Evolutionary conservation across 1,140 invertebrate genomes (phyloP), one percentile per base, ranked within the genome.

Genomic region (Tyrophagus putrescentiae): DNA sequence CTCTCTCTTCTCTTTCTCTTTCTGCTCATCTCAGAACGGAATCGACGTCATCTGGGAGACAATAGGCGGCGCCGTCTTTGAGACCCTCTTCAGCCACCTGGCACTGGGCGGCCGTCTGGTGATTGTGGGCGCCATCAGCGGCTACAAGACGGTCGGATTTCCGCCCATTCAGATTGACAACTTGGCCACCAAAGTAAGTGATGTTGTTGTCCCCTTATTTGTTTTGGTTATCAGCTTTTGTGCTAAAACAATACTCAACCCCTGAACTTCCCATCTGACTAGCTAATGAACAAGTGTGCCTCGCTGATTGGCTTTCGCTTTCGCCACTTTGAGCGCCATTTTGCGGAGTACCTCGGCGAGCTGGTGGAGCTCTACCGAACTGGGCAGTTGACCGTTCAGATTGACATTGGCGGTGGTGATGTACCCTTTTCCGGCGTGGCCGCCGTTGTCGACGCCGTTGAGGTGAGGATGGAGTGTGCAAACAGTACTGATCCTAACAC

Each of bases 1-100:
- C 4, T 5, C 23, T 21, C 6, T 7, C 23, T 25, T 18, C 39
- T 54, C 27, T 34, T 31, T 31, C 1, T 27, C 21, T 29, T 18
- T 31, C 21, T 18, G 13, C 27, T 33, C 1, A 18, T 33, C 64
- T 28, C 61, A 73, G 72, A 66, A 68, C 54, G 73, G 73, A n/a
- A 62, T 74, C 4, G 70, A 74, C 67, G 70, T 73, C 39, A 66
- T 73, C 4, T 74, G 72, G 65, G 73, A 74, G 64, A 68, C 72
- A 25, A 61, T 74, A 21, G 73, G 72, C 25, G 72, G 71, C 13
- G 67, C 71, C 23, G 68, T 70, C 57, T 72, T 73, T 65, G 68
- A 72, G 50, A 68, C 63, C 13, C 59, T 61, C 16, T 4, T 65
- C 4, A 53, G 61, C 21, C 57, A 62, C 59, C 62, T 73, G 21